These are phyloP conservation scores for Pimpla rufipes DNA, from an alignment of 2,888 invertebrate genomes.

Conservation along the genomic window DNA sequence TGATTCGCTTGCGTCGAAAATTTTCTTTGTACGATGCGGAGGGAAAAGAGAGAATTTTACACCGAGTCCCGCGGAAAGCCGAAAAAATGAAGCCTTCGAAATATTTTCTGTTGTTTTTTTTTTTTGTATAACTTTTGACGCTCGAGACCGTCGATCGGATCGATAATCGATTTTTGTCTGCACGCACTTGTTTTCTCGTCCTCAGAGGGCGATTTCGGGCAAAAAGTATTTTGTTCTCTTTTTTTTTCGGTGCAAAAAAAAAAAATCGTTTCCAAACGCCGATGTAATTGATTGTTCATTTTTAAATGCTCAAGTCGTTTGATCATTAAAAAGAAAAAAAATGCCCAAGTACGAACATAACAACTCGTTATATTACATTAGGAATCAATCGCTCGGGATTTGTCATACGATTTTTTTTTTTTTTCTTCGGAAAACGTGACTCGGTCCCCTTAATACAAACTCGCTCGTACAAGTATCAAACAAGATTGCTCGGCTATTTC, in stretches of 20 bases:
- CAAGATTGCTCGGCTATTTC: constrained; percentile 33
- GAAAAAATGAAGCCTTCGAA: constrained; percentile 52
- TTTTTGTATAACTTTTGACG: constrained; percentile 7
- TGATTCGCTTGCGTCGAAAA: constrained; percentile 56
- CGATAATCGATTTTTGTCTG: constrained; percentile 47
- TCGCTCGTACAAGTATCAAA: constrained; percentile 19
- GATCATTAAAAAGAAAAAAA: no score
- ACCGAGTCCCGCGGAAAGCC: constrained; percentile 16
- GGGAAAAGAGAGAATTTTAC: constrained; percentile 34
- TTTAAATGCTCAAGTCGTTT: no score
- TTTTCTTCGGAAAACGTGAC: no score
- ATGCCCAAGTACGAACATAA: no score
- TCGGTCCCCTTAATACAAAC: background rate
- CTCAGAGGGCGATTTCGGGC: constrained; percentile 3
- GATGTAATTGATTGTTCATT: no score
- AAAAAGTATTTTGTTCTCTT: no score
- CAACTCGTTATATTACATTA: no score
- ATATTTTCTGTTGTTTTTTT: constrained; percentile 24
- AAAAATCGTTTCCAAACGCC: no score
- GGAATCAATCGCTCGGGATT: no score
- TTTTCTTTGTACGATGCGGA: constrained; percentile 61
- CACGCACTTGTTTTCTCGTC: constrained; percentile 26
- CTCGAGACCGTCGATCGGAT: constrained; percentile 58
- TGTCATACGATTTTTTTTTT: no score
- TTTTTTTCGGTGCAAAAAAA: no score